phyloP scores from a whole-genome alignment of 2,113 vertebrate species.

The Crotalus tigris region DNA sequence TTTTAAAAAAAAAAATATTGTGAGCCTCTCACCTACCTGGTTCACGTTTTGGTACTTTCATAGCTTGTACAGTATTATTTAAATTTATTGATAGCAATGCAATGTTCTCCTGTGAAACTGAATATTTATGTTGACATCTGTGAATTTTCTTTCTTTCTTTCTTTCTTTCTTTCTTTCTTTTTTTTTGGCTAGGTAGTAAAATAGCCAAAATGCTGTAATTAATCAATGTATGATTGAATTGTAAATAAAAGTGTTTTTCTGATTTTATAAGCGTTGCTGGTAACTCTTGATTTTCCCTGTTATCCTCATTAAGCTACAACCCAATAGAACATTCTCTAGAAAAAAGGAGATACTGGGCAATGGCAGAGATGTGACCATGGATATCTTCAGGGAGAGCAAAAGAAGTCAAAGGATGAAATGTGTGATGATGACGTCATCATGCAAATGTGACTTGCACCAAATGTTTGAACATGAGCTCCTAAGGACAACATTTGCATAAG shows the following conservation, averaged over 20 bases:
- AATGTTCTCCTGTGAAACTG: not conserved
- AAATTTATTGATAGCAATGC: constrained; percentile 11
- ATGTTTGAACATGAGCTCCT: not conserved
- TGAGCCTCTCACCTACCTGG: not conserved
- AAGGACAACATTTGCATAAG: not conserved
- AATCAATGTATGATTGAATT: constrained; percentile 21
- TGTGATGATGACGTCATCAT: not conserved
- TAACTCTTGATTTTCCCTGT: not conserved
- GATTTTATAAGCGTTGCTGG: not conserved
- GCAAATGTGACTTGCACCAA: not conserved
- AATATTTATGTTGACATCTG: constrained; percentile 11
- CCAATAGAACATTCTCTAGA: not conserved
- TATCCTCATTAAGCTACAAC: not conserved
- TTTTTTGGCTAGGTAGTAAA: constrained; percentile 36
- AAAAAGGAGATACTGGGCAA: not conserved
- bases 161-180: not conserved
- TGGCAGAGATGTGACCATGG: not conserved
- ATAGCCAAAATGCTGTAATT: constrained; percentile 10
- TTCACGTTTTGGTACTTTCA: constrained; percentile 44
- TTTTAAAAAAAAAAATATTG: not conserved
- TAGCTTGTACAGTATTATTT: constrained; percentile 39
- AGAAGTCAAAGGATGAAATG: not conserved
- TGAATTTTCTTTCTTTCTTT: constrained; percentile 21
- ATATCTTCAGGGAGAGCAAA: not conserved
- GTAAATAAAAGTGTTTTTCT: not conserved